Evolutionary conservation across 2,888 invertebrate species (phyloP).

Genomic region (Crossocerus cetratus): DNA sequence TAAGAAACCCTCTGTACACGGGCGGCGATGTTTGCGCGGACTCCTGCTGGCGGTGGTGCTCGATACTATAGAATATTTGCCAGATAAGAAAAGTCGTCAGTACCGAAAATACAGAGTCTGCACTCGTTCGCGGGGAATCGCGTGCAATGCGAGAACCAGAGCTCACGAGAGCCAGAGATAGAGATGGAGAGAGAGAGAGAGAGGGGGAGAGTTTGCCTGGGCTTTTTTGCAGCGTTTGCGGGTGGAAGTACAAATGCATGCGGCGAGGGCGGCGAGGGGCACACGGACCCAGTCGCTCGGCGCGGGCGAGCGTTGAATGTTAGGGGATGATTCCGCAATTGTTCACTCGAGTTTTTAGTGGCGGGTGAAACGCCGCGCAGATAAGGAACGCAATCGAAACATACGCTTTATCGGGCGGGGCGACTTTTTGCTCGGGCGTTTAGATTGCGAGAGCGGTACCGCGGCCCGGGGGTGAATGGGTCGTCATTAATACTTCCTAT

Average conservation of each 20-base stretch:
- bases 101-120: background rate
- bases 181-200: no score
- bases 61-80: conserved; percentile 1
- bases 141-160: background rate
- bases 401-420: background rate
- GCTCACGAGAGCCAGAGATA: background rate
- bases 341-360: background rate
- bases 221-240: background rate
- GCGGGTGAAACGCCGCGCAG: background rate
- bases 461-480: background rate
- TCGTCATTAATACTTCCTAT: conserved; percentile 1
- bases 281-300: no score
- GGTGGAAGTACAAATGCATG: background rate
- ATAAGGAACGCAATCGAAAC: background rate
- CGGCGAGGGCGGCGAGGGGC: no score
- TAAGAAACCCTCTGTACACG: conserved; percentile 12
- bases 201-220: background rate
- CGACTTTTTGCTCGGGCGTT: background rate
- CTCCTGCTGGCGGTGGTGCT: conserved; percentile 5
- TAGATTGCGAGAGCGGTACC: background rate
- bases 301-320: background rate
- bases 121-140: background rate
- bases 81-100: conserved; percentile 20
- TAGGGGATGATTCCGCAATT: background rate
- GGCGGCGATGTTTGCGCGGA: conserved; percentile 15